Percentiles rank a stretch among this genome's conserved stretches.
Conservation (phyloP, 2,113 vertebrate species). For the Rynchops niger region DNA sequence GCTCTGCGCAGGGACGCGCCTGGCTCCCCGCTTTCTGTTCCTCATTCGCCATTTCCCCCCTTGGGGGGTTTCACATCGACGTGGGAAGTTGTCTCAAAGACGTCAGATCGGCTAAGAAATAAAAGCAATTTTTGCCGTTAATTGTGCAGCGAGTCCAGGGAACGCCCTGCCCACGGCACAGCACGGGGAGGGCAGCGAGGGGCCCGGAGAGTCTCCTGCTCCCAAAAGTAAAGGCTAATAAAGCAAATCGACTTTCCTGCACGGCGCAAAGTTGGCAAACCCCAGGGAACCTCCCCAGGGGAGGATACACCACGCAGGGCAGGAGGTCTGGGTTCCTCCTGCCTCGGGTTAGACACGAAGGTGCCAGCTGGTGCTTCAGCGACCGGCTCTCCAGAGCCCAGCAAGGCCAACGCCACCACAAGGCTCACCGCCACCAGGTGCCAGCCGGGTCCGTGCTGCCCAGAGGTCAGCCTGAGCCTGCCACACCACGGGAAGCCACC, state of each 20-base stretch:
- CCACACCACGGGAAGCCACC: background rate
- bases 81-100: background rate
- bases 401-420: rapidly evolving
- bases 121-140: background rate
- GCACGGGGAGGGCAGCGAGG: background rate
- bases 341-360: rapidly evolving
- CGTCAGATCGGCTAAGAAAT: rapidly evolving
- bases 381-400: background rate
- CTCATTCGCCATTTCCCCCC: background rate
- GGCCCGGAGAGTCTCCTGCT: background rate
- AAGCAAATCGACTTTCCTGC: background rate
- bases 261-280: background rate
- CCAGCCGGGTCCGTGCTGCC: no score
- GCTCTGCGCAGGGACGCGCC: rapidly evolving
- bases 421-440: rapidly evolving
- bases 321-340: background rate
- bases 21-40: background rate
- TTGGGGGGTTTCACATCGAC: background rate
- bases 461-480: background rate
- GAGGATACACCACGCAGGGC: background rate
- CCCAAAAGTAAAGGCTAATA: background rate
- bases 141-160: rapidly evolving
- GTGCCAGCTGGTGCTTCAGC: background rate
- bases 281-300: background rate
- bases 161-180: background rate